Percentiles rank a stretch among this genome's conserved stretches.
Evolutionary conservation across 35 echinoderm and acorn worm species (phyloP).

Genomic region (Ptychodera flava): DNA sequence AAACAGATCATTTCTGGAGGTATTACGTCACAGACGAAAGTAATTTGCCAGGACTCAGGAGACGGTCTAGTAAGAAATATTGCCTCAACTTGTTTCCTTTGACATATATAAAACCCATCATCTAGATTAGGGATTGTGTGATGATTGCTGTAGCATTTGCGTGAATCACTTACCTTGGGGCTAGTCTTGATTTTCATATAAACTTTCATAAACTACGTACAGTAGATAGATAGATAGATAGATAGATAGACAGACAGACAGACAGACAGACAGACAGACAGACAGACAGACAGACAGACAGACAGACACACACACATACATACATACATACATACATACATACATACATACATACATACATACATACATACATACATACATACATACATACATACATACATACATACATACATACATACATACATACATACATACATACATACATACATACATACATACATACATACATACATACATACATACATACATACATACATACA

Average conservation of each 20-base stretch:
- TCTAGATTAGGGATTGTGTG: no score
- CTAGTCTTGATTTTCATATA: no score
- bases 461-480: constrained; percentile 2
- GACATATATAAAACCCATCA: no score
- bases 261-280: background rate
- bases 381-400: constrained; percentile 2
- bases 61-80: background rate
- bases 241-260: no score
- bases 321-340: constrained; percentile 2
- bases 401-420: background rate
- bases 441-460: background rate
- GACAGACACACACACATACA: background rate
- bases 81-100: no score
- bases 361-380: background rate
- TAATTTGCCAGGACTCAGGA: background rate
- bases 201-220: no score
- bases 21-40: background rate
- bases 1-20: background rate
- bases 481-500: background rate
- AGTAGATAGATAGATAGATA: no score
- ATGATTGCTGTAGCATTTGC: no score
- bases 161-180: no score
- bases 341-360: background rate
- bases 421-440: background rate
- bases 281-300: background rate